Evolutionary conservation across 2,888 invertebrate species (phyloP).

Genomic region (Camptogramma bilineatum): DNA sequence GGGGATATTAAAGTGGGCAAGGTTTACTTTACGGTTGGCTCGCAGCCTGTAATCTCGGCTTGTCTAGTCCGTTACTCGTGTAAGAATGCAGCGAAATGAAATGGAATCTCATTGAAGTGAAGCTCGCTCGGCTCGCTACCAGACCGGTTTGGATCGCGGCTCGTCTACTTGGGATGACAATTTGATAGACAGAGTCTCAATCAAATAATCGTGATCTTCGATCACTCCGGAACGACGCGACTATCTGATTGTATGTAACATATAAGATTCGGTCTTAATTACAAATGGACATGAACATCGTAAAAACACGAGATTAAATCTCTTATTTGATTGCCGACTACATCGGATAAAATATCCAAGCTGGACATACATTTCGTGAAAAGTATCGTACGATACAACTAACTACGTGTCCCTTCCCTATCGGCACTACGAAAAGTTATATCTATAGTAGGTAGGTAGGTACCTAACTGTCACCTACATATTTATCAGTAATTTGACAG

Average conservation of each 20-base stretch:
- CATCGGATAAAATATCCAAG: background rate
- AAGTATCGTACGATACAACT: slow-evolving; percentile 18
- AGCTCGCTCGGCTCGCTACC: slow-evolving; percentile 65
- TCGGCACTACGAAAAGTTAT: background rate
- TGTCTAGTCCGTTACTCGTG: slow-evolving; percentile 77
- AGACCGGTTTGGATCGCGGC: slow-evolving; percentile 75
- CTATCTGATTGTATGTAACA: slow-evolving; percentile 44
- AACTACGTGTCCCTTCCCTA: slow-evolving; percentile 18
- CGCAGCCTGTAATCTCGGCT: slow-evolving; percentile 56
- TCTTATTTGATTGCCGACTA: slow-evolving; percentile 11
- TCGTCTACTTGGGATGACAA: slow-evolving; percentile 73
- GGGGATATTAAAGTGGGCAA: slow-evolving; percentile 30
- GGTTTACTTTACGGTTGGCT: slow-evolving; percentile 54
- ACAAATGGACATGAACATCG: slow-evolving; percentile 36
- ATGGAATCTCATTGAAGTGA: slow-evolving; percentile 84
- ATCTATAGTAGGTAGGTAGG: background rate
- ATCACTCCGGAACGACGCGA: slow-evolving; percentile 44
- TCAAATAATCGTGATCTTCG: slow-evolving; percentile 60
- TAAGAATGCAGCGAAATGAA: slow-evolving; percentile 83
- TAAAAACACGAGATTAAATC: slow-evolving; percentile 19
- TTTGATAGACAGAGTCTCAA: slow-evolving; percentile 73
- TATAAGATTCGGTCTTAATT: slow-evolving; percentile 44
- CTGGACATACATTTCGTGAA: slow-evolving; percentile 1
- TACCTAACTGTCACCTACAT: background rate
- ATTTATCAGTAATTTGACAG: too few species aligned